Percentiles rank a stretch among this genome's conserved stretches.
phyloP scores from a whole-genome alignment of 2,888 invertebrate species.

The Biston stratarius region DNA sequence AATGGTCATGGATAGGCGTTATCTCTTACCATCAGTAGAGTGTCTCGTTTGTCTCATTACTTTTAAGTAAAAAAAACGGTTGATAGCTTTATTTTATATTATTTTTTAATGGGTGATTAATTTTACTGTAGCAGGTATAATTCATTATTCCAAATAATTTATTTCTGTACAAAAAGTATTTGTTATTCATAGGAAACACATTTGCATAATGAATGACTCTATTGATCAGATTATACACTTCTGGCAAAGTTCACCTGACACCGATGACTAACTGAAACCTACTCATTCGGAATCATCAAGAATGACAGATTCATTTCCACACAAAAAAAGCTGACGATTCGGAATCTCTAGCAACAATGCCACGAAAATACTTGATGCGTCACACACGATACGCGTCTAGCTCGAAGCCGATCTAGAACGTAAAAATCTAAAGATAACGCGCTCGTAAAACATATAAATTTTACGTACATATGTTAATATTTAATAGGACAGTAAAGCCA shows the following conservation, averaged over 20 bases:
- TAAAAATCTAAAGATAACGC: constrained; percentile 39
- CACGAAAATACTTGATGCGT: constrained; percentile 32
- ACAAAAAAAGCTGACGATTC: constrained; percentile 21
- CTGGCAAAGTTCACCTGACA: constrained; percentile 7
- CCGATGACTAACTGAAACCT: constrained; percentile 25
- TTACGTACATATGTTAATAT: constrained; percentile 59
- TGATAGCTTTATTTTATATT: too few relatives aligned
- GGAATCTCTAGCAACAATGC: constrained; percentile 30
- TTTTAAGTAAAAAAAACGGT: too few relatives aligned
- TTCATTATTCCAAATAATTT: too few relatives aligned
- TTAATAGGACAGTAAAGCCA: constrained; percentile 79
- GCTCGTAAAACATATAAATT: constrained; percentile 50
- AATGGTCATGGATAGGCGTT: too few relatives aligned
- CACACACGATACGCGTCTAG: constrained; percentile 25
- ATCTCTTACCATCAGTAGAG: too few relatives aligned
- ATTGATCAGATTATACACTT: constrained; percentile 12
- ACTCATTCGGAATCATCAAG: constrained; percentile 20
- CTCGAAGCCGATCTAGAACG: constrained; percentile 28
- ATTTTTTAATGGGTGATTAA: too few relatives aligned
- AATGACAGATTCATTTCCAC: constrained; percentile 29
- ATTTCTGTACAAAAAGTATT: too few relatives aligned
- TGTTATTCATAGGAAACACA: not conserved
- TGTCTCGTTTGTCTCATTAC: too few relatives aligned
- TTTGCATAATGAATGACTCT: constrained; percentile 4
- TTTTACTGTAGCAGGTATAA: too few relatives aligned